Evolutionary conservation across 53 echinoderm and acorn worm genomes (phyloP).

Genomic region (Patiria pectinifera): DNA sequence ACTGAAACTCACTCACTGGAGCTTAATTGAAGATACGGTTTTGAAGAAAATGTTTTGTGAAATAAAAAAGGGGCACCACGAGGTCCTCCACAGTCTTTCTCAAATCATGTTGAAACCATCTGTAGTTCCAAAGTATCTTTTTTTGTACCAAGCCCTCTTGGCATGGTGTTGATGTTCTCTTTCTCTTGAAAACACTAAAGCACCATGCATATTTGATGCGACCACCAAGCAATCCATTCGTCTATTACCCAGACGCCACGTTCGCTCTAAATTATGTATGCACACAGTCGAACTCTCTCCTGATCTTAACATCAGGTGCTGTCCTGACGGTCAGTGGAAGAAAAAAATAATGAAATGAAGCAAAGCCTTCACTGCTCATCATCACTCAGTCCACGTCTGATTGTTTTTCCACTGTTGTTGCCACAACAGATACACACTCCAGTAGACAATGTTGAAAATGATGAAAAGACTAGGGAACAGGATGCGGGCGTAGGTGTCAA

Average conservation of each 20-base stretch:
- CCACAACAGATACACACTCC: constrained; percentile 88
- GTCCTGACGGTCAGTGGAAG: constrained; percentile 9
- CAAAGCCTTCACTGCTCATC: not conserved
- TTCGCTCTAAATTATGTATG: not conserved
- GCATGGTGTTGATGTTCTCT: not conserved
- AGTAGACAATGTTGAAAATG: constrained; percentile 91
- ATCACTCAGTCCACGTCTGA: constrained; percentile 53
- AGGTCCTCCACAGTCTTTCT: not conserved
- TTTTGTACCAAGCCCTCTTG: no score
- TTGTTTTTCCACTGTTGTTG: constrained; percentile 63
- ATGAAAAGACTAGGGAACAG: constrained; percentile 82
- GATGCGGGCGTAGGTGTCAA: constrained; percentile 85
- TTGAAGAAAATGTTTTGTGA: not conserved
- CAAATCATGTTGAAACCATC: not conserved
- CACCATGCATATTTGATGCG: not conserved
- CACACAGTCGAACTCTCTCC: not conserved
- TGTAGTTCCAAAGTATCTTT: not conserved
- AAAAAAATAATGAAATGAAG: not conserved
- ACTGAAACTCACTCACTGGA: not conserved
- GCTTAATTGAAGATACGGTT: not conserved
- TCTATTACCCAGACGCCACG: not conserved
- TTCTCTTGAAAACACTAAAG: not conserved
- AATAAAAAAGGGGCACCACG: not conserved
- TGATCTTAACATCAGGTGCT: not conserved
- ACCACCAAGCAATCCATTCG: not conserved